Evolutionary conservation across 2,888 invertebrate species (phyloP).

Genomic region (Polia nebulosa): DNA sequence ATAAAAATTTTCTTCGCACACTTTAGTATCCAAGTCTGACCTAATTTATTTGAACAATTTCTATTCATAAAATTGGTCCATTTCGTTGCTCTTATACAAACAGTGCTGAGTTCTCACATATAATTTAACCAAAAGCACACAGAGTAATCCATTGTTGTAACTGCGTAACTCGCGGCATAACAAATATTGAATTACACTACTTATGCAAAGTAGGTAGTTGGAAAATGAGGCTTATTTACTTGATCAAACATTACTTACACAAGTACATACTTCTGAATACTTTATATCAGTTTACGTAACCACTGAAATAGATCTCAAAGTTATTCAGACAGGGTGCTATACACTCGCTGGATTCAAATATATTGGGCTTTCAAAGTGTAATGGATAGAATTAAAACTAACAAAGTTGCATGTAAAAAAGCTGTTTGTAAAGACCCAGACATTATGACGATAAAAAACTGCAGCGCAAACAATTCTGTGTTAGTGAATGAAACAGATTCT

Average conservation of each 20-base stretch:
- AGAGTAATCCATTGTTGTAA: conserved; percentile 39
- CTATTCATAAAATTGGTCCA: neutral
- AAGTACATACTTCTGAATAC: neutral
- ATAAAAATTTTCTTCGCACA: too few species aligned
- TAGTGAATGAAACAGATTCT: neutral
- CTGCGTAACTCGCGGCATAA: conserved; percentile 28
- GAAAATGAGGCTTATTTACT: conserved; percentile 49
- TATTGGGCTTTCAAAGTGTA: conserved; percentile 8
- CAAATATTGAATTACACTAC: conserved; percentile 59
- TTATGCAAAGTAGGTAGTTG: conserved; percentile 26
- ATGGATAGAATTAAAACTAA: conserved; percentile 31
- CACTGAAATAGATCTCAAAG: conserved; percentile 3
- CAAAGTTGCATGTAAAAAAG: conserved; percentile 5
- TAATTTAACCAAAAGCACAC: conserved; percentile 29
- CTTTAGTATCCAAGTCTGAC: neutral
- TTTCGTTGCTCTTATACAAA: conserved; percentile 10
- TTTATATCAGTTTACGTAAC: neutral
- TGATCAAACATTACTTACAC: conserved; percentile 22
- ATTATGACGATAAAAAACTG: neutral
- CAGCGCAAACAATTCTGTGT: conserved; percentile 7
- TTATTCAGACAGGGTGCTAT: neutral
- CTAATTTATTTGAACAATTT: neutral
- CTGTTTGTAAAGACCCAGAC: neutral
- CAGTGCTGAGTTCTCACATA: conserved; percentile 22
- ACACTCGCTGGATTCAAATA: neutral